Percentiles rank a stretch among this genome's conserved stretches.
Conservation (phyloP, 1,140 invertebrate genomes). For the Zaprionus vittiger region DNA sequence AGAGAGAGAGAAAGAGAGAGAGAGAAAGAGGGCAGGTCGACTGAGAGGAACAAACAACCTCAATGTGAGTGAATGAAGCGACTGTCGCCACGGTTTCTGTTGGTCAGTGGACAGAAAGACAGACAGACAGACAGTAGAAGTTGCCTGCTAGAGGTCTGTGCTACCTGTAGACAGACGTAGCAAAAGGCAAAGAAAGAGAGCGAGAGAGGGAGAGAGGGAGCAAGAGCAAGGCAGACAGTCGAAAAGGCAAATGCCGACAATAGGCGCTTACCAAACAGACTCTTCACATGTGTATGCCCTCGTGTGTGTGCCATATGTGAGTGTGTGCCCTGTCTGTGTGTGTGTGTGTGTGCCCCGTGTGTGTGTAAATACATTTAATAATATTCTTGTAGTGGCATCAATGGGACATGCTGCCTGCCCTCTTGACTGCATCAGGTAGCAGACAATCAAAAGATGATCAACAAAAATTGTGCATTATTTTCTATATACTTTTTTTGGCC, state of each 20-base stretch:
- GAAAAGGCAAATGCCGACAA: conserved; percentile 30
- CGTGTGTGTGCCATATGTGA: neutral
- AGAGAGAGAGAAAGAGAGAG: neutral
- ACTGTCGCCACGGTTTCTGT: conserved; percentile 7
- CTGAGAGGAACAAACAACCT: conserved; percentile 8
- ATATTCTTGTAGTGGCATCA: neutral
- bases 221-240: conserved; percentile 1
- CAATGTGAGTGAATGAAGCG: conserved; percentile 39
- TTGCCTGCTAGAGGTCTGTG: neutral
- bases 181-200: neutral
- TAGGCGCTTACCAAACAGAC: conserved; percentile 9
- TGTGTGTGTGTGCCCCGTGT: conserved; percentile 4
- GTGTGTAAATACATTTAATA: conserved; percentile 5
- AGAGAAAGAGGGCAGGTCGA: neutral
- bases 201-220: neutral
- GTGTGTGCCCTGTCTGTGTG: conserved; percentile 5
- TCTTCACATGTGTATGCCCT: conserved; percentile 10
- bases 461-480: neutral
- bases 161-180: neutral
- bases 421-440: neutral
- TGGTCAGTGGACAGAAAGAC: conserved; percentile 17
- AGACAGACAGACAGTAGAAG: neutral
- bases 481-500: neutral
- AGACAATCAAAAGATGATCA: neutral
- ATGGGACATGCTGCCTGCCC: neutral